Conservation (phyloP, 2,888 invertebrate species). For the Cybosia mesomella region DNA sequence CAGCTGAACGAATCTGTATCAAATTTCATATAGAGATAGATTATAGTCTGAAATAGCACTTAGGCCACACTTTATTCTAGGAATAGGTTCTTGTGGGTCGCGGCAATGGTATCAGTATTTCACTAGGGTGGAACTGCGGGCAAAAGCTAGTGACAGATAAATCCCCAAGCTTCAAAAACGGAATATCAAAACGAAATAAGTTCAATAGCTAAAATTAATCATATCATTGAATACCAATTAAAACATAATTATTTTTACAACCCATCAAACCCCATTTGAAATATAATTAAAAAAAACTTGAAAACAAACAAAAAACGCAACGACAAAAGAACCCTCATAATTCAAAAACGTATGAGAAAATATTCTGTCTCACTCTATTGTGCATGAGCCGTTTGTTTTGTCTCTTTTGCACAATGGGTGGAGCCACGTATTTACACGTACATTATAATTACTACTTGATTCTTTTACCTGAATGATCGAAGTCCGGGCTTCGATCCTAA, state of each 20-base stretch:
- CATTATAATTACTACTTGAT: slow-evolving; percentile 55
- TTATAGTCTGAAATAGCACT: too few relatives aligned
- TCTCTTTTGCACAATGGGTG: slow-evolving; percentile 57
- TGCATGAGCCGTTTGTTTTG: neutral
- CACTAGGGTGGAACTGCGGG: neutral
- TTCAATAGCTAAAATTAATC: slow-evolving; percentile 3
- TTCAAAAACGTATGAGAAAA: slow-evolving; percentile 47
- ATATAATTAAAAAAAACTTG: slow-evolving; percentile 13
- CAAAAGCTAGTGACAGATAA: neutral
- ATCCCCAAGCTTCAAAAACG: neutral
- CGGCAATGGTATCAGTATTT: too few relatives aligned
- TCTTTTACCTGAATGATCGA: slow-evolving; percentile 50
- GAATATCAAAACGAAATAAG: neutral
- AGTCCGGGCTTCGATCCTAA: slow-evolving; percentile 22
- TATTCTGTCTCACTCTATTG: slow-evolving; percentile 45
- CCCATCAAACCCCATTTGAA: slow-evolving; percentile 13
- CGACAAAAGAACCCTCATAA: slow-evolving; percentile 44
- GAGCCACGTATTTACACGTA: slow-evolving; percentile 53
- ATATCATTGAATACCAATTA: slow-evolving; percentile 16
- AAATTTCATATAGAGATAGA: neutral
- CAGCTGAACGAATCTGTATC: neutral
- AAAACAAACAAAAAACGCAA: slow-evolving; percentile 38
- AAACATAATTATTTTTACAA: slow-evolving; percentile 17
- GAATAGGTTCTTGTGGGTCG: too few relatives aligned
- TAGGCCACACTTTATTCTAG: too few relatives aligned